Evolutionary conservation across 2,797 vertebrate species (phyloP), one percentile per base, ranked within the genome.

Genomic region (Morus bassanus): DNA sequence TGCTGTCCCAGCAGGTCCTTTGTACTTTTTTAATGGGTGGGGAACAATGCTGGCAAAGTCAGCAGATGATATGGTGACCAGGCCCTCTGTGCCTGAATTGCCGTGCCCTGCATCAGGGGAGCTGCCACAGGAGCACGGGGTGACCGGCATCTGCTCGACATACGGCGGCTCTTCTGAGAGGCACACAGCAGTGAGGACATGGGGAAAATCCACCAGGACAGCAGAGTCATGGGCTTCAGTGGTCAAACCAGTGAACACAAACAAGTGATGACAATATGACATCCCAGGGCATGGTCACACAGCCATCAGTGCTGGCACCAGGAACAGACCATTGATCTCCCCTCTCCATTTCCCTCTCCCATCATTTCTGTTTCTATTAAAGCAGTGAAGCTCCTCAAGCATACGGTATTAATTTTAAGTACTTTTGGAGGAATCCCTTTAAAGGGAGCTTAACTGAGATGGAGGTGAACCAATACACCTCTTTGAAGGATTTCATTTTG

Each of bases 111-210:
- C 1, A 2, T 9, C 0, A 0, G 12, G 31, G 43, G 15, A 51
- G 30, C 43, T 82, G 65, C 13, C 35, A 48, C 39, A 16, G 46
- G 17, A 53, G 59, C 31, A 41, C 2, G 0, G 46, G 10, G 21
- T 1, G 1, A 37, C 16, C 0, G 2, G 30, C 17, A 84, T 41
- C 37, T 13, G 12, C 37, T 57, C 2, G 1, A 12, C 2, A 0
- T 11, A 31, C 37, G 43, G 11, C 25, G 4, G 43, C 53, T 68
- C 24, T 48, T 73, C 54, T 43, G 35, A 80, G 64, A 39, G 22
- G 14, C 22, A 39, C 16, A 11, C 4, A 39, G 39, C 35, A 57
- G 11, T 4, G 10, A 18, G 7, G 13, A 63, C 24, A 13, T 48
- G 13, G 18, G 31, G 18, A 63, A 81, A 63, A 53, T 41, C 31